Conservation (phyloP, 2,888 invertebrate genomes). For the Lagria hirta region DNA sequence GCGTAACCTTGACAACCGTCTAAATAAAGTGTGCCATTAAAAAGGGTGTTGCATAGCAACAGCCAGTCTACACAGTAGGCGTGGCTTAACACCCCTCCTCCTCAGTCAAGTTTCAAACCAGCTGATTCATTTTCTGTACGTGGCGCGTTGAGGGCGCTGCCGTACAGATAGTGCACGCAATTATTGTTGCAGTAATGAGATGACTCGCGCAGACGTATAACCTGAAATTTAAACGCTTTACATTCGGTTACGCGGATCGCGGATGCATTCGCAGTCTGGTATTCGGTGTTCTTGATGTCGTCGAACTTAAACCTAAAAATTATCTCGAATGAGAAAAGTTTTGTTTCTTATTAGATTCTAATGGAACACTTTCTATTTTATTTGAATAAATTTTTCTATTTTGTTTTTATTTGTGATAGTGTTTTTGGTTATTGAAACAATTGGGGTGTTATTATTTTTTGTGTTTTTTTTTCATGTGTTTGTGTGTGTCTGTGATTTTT, state of each 20-base stretch:
- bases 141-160: slow-evolving; percentile 16
- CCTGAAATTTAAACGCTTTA: slow-evolving; percentile 16
- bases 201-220: slow-evolving; percentile 16
- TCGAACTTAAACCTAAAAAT: no score
- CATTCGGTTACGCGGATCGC: slow-evolving; percentile 12
- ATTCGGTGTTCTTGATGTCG: slow-evolving; percentile 4
- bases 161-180: slow-evolving; percentile 21
- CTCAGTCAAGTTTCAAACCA: slow-evolving; percentile 32
- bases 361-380: no score
- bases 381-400: no score
- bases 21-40: slow-evolving; percentile 41
- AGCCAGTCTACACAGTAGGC: slow-evolving; percentile 39
- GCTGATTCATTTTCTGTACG: not conserved
- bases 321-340: no score
- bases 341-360: no score
- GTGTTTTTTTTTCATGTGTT: no score
- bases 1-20: slow-evolving; percentile 42
- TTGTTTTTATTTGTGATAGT: no score
- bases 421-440: no score
- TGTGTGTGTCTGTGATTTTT: no score
- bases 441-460: no score
- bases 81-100: slow-evolving; percentile 35
- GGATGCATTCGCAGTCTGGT: slow-evolving; percentile 5
- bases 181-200: slow-evolving; percentile 16
- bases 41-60: slow-evolving; percentile 43